These are phyloP conservation scores for Lepidonotus clava DNA, from an alignment of 2,888 invertebrate species.

Conservation along the genomic window DNA sequence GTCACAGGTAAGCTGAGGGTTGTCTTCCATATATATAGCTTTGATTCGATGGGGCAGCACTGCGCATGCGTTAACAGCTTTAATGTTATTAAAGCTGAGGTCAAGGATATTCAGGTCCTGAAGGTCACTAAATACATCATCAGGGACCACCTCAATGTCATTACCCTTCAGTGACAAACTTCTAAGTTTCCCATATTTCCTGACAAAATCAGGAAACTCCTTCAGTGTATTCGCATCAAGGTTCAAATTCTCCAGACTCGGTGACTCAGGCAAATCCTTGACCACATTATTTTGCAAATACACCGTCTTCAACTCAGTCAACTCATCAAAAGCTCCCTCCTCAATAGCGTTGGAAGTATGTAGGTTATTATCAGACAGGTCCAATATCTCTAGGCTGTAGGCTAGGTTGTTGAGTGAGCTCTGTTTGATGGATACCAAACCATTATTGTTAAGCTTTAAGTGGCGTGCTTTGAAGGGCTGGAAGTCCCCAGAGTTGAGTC, in stretches of 20 bases:
- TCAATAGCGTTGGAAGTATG: not conserved
- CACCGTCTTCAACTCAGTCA: not conserved
- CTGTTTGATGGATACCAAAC: not conserved
- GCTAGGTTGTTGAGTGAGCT: not conserved
- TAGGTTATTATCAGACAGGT: slow-evolving; percentile 2
- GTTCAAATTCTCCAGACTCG: not conserved
- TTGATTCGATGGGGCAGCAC: not conserved
- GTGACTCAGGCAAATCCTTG: not conserved
- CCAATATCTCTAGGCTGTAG: not conserved
- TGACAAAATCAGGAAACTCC: not conserved
- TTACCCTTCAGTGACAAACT: not conserved
- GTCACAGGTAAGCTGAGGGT: not conserved
- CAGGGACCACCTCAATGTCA: not conserved
- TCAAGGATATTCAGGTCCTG: not conserved
- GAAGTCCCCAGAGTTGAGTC: slow-evolving; percentile 5
- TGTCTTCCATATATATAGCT: not conserved
- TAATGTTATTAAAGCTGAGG: not conserved
- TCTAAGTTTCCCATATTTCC: not conserved
- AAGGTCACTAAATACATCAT: not conserved
- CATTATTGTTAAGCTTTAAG: not conserved
- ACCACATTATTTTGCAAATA: slow-evolving; percentile 13
- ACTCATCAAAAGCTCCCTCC: not conserved
- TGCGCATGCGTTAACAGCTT: not conserved
- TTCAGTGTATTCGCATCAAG: not conserved
- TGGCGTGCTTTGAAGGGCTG: slow-evolving; percentile 23